Percentiles rank a stretch among this genome's conserved stretches.
These are phyloP conservation scores for Aleiodes testaceus DNA, from an alignment of 2,888 invertebrate genomes.

Conservation along the genomic window DNA sequence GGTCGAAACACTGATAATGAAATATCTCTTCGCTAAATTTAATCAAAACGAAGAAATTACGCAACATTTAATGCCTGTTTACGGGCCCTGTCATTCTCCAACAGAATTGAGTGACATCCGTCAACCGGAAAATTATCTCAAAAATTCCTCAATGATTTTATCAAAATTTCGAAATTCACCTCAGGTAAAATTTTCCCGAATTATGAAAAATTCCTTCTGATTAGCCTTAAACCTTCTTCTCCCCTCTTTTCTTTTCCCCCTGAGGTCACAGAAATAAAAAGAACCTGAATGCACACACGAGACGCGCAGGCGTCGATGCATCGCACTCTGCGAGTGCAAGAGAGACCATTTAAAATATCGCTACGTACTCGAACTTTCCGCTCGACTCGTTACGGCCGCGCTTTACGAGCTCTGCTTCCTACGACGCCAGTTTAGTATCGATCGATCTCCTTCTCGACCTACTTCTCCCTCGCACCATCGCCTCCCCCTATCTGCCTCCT, in stretches of 20 bases:
- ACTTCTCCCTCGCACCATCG: conserved; percentile 35
- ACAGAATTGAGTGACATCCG: conserved; percentile 14
- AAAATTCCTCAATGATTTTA: too few relatives aligned
- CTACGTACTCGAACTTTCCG: conserved; percentile 25
- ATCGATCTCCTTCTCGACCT: conserved; percentile 42
- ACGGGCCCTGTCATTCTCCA: conserved; percentile 11
- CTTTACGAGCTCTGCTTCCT: conserved; percentile 31
- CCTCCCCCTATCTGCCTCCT: conserved; percentile 2
- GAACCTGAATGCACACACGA: background rate
- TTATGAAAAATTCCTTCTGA: too few relatives aligned
- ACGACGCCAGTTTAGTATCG: conserved; percentile 27
- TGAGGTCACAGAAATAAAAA: background rate
- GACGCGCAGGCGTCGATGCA: conserved; percentile 12
- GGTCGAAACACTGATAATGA: conserved; percentile 29
- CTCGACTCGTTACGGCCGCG: conserved; percentile 30
- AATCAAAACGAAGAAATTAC: conserved; percentile 23
- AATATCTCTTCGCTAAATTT: conserved; percentile 46
- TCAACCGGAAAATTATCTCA: conserved; percentile 27
- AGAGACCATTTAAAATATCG: conserved; percentile 12
- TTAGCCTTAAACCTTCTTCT: background rate
- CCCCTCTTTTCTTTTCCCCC: background rate
- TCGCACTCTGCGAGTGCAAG: background rate
- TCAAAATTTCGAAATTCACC: too few relatives aligned
- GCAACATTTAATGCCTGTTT: conserved; percentile 29
- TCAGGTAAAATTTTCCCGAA: too few relatives aligned